A percentile compares a stretch with the other conserved stretches of the same genome.
Conservation (phyloP, 2,888 invertebrate genomes). For the Adela reaumurella region DNA sequence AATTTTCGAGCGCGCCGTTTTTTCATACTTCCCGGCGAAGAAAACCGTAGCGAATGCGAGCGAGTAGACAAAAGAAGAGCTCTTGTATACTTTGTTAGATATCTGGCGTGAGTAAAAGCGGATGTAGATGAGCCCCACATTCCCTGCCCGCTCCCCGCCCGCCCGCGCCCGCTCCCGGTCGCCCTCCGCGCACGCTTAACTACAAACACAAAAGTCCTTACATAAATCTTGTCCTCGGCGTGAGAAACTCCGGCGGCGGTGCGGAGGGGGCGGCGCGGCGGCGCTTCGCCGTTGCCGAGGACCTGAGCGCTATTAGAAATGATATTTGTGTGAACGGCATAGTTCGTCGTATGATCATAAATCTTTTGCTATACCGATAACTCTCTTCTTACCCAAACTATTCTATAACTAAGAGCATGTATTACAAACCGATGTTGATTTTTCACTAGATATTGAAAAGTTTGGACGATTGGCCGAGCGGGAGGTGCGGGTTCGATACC, state of each 20-base stretch:
- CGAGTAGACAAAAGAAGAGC: conserved; percentile 41
- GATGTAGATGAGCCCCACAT: conserved; percentile 42
- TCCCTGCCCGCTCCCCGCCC: conserved; percentile 14
- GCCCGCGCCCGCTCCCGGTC: conserved; percentile 15
- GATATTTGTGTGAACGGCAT: neutral
- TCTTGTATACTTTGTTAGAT: conserved; percentile 39
- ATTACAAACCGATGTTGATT: too few relatives aligned
- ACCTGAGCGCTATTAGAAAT: neutral
- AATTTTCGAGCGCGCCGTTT: conserved; percentile 41
- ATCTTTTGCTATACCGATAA: conserved; percentile 6
- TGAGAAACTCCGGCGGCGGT: conserved; percentile 30
- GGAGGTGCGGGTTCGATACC: too few relatives aligned
- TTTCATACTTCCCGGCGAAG: conserved; percentile 36
- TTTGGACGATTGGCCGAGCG: too few relatives aligned
- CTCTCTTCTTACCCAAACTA: too few relatives aligned
- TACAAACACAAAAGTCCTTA: conserved; percentile 54
- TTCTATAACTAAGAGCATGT: too few relatives aligned
- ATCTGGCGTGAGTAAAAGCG: conserved; percentile 36
- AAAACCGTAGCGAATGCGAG: conserved; percentile 43
- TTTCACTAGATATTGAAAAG: too few relatives aligned
- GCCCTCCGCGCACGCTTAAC: conserved; percentile 27
- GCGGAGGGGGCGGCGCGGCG: conserved; percentile 12
- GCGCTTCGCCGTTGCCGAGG: neutral
- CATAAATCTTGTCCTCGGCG: conserved; percentile 48
- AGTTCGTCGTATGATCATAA: conserved; percentile 5